Evolutionary conservation across 2,888 invertebrate genomes (phyloP).

Genomic region (Oasisia sp.): DNA sequence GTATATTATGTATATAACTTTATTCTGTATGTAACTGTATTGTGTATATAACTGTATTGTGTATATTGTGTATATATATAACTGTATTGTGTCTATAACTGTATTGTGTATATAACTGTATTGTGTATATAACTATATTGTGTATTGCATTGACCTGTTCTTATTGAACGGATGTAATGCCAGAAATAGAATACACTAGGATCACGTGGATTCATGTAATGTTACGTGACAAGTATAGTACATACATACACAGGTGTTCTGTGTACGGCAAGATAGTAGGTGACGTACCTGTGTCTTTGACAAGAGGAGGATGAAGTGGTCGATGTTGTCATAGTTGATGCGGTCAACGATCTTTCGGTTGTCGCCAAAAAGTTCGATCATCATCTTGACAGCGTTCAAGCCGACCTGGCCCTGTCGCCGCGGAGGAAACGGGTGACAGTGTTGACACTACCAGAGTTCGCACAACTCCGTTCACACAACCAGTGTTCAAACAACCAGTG

Average conservation of each 20-base stretch:
- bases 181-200: not conserved
- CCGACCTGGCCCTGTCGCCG: not conserved
- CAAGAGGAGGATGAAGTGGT: not conserved
- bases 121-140: no score
- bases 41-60: no score
- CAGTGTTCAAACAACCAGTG: no score
- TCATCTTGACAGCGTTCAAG: not conserved
- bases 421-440: not conserved
- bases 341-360: not conserved
- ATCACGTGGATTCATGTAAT: not conserved
- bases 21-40: no score
- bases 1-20: no score
- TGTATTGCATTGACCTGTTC: no score
- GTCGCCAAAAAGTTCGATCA: not conserved
- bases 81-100: no score
- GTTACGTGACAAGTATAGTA: not conserved
- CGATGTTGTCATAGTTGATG: not conserved
- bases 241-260: not conserved
- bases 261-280: not conserved
- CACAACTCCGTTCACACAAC: no score
- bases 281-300: not conserved
- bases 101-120: no score
- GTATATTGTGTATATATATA: no score
- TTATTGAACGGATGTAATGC: no score
- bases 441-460: not conserved